These are phyloP conservation scores for Octodon degus DNA, from an alignment of 2,113 vertebrate species.

Conservation along the genomic window DNA sequence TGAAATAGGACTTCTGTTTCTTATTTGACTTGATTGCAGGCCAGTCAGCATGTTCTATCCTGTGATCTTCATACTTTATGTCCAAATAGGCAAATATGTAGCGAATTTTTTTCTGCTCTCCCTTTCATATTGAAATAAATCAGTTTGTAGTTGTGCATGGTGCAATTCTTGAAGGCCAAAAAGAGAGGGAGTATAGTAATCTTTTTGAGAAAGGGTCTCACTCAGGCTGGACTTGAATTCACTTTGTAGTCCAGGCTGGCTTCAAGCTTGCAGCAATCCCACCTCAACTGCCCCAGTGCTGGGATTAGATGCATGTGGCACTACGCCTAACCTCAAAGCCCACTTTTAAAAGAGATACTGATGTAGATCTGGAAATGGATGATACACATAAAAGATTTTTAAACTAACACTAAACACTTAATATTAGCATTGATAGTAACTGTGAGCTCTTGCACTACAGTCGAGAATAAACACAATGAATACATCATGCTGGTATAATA, in stretches of 20 bases:
- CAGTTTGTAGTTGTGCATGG: slow-evolving; percentile 88
- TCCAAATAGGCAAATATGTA: slow-evolving; percentile 88
- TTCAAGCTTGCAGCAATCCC: background rate
- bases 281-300: background rate
- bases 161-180: slow-evolving; percentile 65
- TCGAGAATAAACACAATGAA: background rate
- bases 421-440: background rate
- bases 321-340: background rate
- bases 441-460: background rate
- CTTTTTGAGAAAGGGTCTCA: background rate
- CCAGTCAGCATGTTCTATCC: slow-evolving; percentile 87
- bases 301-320: background rate
- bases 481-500: slow-evolving; percentile 15
- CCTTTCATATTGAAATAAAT: slow-evolving; percentile 89
- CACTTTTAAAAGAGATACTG: background rate
- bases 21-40: slow-evolving; percentile 87
- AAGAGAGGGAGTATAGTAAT: background rate
- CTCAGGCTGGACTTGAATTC: background rate
- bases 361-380: background rate
- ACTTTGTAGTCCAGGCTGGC: background rate
- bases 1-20: slow-evolving; percentile 29
- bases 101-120: slow-evolving; percentile 88
- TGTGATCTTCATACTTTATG: slow-evolving; percentile 86
- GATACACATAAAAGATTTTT: background rate
- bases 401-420: background rate